Percentiles rank a stretch among this genome's conserved stretches.
These are phyloP conservation scores for Euthynnus affinis DNA, from an alignment of 2,797 vertebrate species.

Conservation along the genomic window DNA sequence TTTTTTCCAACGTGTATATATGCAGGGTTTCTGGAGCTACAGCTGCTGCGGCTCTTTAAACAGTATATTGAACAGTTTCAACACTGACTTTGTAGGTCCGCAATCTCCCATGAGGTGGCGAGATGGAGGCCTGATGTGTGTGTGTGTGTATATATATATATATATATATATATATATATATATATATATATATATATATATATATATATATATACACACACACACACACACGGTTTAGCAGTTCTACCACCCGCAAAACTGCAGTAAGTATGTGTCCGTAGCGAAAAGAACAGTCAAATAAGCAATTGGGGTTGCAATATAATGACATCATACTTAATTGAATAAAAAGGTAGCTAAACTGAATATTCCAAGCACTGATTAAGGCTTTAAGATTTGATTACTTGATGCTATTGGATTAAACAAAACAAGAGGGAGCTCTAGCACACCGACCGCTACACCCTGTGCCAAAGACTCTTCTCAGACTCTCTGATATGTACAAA, in stretches of 20 bases:
- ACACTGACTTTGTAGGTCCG: conserved; percentile 60
- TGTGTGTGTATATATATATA: conserved; percentile 9
- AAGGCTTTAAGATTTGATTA: conserved; percentile 78
- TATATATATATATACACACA: conserved; percentile 10
- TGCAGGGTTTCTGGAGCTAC: conserved; percentile 66
- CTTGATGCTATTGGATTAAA: conserved; percentile 69
- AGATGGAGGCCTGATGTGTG: conserved; percentile 53
- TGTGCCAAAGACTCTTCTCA: conserved; percentile 55
- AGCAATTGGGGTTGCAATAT: conserved; percentile 54
- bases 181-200: conserved; percentile 9
- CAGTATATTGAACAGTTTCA: conserved; percentile 63
- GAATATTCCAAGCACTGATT: conserved; percentile 72
- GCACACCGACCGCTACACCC: conserved; percentile 36
- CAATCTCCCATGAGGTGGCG: conserved; percentile 50
- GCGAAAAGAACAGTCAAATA: conserved; percentile 64
- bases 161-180: conserved; percentile 4
- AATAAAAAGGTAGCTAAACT: conserved; percentile 68
- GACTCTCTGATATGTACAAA: conserved; percentile 79
- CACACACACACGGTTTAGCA: conserved; percentile 27
- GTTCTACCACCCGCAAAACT: conserved; percentile 35
- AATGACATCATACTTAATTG: conserved; percentile 75
- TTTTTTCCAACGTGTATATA: conserved; percentile 46
- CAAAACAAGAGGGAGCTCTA: conserved; percentile 47
- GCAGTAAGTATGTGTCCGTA: conserved; percentile 41
- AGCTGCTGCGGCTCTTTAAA: conserved; percentile 52